phyloP scores from a whole-genome alignment of 2,113 vertebrate genomes.

The Anas platyrhynchos region DNA sequence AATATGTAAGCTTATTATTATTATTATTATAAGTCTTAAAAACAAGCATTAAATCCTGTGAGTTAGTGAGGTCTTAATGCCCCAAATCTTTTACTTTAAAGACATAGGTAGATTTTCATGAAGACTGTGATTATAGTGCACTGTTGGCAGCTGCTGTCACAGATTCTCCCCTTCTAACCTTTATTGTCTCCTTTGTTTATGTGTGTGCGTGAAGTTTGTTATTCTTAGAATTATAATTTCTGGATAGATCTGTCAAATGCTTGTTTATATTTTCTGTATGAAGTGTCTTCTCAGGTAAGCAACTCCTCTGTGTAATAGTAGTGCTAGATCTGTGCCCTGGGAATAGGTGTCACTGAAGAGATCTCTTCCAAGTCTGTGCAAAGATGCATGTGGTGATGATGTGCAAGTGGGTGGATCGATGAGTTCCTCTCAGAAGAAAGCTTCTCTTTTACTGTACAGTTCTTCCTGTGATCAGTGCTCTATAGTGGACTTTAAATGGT shows the following conservation, averaged over 20 bases:
- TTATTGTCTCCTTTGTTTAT: not conserved
- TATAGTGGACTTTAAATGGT: not conserved
- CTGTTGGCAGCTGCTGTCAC: not conserved
- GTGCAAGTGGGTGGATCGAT: not conserved
- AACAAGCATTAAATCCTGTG: constrained; percentile 11
- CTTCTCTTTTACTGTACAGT: not conserved
- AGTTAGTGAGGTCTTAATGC: not conserved
- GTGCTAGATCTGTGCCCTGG: not conserved
- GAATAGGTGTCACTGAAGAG: not conserved
- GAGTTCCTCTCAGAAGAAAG: not conserved
- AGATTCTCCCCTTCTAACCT: not conserved
- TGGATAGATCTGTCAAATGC: not conserved
- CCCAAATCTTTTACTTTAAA: not conserved
- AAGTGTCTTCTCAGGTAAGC: not conserved
- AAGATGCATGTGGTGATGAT: accelerated
- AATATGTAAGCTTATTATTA: constrained; percentile 54
- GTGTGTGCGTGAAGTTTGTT: not conserved
- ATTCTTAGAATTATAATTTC: not conserved
- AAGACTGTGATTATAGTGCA: not conserved
- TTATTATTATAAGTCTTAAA: constrained; percentile 18
- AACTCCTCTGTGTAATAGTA: accelerated
- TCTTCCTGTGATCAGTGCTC: not conserved
- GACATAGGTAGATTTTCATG: not conserved
- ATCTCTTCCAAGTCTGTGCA: not conserved
- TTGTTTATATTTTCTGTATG: not conserved